Percentiles rank a stretch among this genome's conserved stretches.
Conservation (phyloP, 1,140 invertebrate genomes). For the Aplysia californica region DNA sequence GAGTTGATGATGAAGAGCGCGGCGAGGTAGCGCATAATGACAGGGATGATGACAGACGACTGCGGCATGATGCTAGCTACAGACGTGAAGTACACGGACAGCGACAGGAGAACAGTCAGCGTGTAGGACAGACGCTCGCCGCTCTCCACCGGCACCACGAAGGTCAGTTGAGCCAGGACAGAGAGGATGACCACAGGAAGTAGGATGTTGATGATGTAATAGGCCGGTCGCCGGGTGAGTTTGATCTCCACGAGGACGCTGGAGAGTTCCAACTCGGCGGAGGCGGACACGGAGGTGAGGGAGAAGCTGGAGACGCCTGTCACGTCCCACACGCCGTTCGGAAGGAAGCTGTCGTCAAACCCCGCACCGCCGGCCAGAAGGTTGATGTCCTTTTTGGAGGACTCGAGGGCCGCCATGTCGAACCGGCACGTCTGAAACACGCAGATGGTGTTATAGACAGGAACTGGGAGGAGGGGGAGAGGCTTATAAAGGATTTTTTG, state of each 20-base stretch:
- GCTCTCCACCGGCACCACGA: conserved; percentile 55
- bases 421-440: conserved; percentile 34
- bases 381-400: conserved; percentile 2
- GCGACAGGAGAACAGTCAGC: conserved; percentile 62
- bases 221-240: conserved; percentile 10
- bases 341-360: neutral
- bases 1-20: conserved; percentile 15
- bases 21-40: conserved; percentile 6
- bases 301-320: too few relatives aligned
- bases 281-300: neutral
- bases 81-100: conserved; percentile 61
- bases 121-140: conserved; percentile 59
- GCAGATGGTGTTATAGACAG: too few relatives aligned
- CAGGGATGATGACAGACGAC: conserved; percentile 36
- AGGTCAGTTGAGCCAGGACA: conserved; percentile 46
- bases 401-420: conserved; percentile 10
- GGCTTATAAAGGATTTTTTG: too few relatives aligned
- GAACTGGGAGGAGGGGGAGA: too few relatives aligned
- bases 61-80: conserved; percentile 60
- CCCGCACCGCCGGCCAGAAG: neutral
- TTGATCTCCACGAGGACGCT: conserved; percentile 15
- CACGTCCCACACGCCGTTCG: conserved; percentile 1
- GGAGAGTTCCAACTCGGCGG: neutral
- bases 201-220: conserved; percentile 41
- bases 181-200: conserved; percentile 47